Conservation (phyloP, 2,113 vertebrate genomes). For the Propithecus coquereli region DNA sequence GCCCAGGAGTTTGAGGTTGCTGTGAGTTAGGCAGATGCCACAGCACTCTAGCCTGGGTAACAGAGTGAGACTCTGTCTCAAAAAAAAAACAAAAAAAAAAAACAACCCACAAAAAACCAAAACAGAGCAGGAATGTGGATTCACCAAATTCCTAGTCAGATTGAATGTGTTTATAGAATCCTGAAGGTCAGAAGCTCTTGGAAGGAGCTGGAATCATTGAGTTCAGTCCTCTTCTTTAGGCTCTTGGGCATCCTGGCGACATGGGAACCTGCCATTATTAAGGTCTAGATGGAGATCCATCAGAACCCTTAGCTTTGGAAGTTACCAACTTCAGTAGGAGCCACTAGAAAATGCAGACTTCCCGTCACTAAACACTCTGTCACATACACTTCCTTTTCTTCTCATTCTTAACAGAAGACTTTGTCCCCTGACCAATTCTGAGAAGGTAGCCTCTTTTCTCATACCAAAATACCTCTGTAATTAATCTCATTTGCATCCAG, state of each 20-base stretch:
- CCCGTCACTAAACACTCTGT: background rate
- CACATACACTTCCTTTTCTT: background rate
- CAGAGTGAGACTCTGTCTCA: no score
- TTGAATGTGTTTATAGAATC: conserved; percentile 52
- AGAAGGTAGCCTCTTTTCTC: background rate
- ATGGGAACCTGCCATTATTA: background rate
- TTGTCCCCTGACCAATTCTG: background rate
- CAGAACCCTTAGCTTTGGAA: background rate
- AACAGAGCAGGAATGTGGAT: background rate
- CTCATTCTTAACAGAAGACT: background rate
- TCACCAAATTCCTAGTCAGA: conserved; percentile 26
- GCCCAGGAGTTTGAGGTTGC: no score
- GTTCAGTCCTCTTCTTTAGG: background rate
- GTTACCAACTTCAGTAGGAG: background rate
- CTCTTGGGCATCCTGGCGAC: background rate
- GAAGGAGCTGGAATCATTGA: background rate
- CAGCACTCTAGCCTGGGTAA: no score
- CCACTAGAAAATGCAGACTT: background rate
- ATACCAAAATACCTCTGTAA: background rate
- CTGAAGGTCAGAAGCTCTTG: conserved; percentile 44
- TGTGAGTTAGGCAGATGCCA: no score
- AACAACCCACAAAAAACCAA: no score
- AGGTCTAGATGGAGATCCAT: background rate
- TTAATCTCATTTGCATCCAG: background rate
- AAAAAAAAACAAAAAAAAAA: no score